phyloP scores from a whole-genome alignment of 2,113 vertebrate species.

The Oreocharis arfaki region DNA sequence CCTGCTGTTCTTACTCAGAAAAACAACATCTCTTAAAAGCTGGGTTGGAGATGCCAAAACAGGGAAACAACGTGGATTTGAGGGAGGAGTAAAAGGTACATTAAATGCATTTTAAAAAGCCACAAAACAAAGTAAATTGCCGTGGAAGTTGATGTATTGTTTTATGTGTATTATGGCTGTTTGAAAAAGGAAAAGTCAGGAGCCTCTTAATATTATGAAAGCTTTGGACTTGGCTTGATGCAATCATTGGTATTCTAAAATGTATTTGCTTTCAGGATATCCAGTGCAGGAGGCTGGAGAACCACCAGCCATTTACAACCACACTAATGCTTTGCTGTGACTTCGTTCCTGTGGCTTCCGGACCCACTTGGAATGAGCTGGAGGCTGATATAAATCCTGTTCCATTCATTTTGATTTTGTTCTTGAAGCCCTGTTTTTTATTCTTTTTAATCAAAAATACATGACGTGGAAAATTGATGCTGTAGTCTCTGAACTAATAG shows the following conservation, averaged over 20 bases:
- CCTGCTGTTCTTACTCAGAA: background rate
- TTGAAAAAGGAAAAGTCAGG: conserved; percentile 32
- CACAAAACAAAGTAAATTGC: background rate
- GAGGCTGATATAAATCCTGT: background rate
- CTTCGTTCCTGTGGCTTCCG: background rate
- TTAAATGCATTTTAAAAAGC: background rate
- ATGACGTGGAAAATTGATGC: background rate
- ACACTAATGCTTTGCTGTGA: background rate
- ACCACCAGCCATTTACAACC: background rate
- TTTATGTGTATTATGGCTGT: background rate
- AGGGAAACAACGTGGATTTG: background rate
- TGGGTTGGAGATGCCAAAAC: background rate
- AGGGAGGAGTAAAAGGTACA: background rate
- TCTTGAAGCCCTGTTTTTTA: background rate
- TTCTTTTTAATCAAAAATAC: conserved; percentile 1
- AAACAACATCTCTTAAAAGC: background rate
- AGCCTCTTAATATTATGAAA: background rate
- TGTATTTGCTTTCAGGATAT: conserved; percentile 18
- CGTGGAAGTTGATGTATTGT: background rate
- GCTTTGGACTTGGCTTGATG: background rate
- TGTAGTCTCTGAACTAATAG: conserved; percentile 1
- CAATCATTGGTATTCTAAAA: conserved; percentile 40
- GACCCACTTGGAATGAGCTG: background rate
- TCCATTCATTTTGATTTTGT: background rate
- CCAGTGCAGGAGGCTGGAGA: background rate